Conservation (phyloP, 2,113 vertebrate genomes). For the Otus sunia region DNA sequence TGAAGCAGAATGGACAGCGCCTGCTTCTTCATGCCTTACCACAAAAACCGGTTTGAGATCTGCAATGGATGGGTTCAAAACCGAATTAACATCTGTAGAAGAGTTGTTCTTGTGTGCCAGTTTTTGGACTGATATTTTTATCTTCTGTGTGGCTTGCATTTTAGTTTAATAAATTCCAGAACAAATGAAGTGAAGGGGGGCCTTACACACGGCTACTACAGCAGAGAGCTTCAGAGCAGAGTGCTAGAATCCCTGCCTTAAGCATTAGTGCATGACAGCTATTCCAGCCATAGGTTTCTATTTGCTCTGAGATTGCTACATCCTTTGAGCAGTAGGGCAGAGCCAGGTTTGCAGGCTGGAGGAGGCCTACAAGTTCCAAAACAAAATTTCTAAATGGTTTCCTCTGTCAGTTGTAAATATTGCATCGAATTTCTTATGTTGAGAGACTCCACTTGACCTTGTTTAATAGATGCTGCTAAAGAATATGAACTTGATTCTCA, state of each 20-base stretch:
- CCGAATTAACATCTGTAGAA: neutral
- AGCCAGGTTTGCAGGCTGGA: neutral
- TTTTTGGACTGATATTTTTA: neutral
- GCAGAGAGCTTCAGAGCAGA: neutral
- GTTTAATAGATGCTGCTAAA: constrained; percentile 24
- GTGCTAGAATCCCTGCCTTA: neutral
- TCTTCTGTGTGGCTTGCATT: neutral
- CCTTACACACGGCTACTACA: neutral
- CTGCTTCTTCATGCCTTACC: neutral
- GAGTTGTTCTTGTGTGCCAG: neutral
- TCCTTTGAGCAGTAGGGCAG: neutral
- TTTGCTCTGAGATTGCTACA: neutral
- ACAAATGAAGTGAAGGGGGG: neutral
- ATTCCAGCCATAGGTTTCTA: neutral
- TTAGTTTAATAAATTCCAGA: neutral
- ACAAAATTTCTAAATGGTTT: neutral
- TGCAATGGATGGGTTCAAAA: neutral
- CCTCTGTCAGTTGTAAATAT: neutral
- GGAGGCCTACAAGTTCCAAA: neutral
- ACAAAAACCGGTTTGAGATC: neutral
- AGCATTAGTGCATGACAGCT: neutral
- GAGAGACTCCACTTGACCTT: constrained; percentile 14
- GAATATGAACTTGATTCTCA: constrained; percentile 27
- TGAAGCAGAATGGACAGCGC: neutral
- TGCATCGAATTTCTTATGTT: neutral